Evolutionary conservation across 2,797 vertebrate species (phyloP).

Genomic region (Vespertilio murinus): DNA sequence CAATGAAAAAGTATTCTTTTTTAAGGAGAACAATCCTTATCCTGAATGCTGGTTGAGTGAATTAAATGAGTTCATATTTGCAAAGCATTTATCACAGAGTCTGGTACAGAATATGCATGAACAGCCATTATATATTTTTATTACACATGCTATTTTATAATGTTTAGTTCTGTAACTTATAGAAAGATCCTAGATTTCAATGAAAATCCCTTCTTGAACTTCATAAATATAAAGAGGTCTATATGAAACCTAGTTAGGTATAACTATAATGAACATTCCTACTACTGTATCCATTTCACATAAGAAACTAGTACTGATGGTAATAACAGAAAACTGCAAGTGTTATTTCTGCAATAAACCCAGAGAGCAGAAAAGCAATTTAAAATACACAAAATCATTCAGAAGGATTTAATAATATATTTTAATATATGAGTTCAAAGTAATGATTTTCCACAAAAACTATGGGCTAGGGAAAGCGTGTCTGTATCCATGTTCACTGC

Average conservation of each 20-base stretch:
- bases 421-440: background rate
- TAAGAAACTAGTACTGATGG: background rate
- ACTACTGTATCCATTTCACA: background rate
- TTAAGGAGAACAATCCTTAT: background rate
- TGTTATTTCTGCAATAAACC: background rate
- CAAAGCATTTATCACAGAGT: background rate
- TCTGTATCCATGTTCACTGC: background rate
- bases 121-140: background rate
- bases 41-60: background rate
- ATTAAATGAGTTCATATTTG: background rate
- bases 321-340: background rate
- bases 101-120: background rate
- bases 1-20: no score
- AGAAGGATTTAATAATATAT: background rate
- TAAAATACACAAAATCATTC: background rate
- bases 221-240: conserved; percentile 1
- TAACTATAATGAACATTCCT: background rate
- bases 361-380: background rate
- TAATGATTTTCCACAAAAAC: background rate
- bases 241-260: background rate
- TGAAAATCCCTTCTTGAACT: background rate
- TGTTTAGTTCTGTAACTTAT: background rate
- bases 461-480: background rate
- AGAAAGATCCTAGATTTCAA: background rate
- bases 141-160: background rate